Conservation (phyloP, 2,113 vertebrate species). For the Cygnus buccinator region DNA sequence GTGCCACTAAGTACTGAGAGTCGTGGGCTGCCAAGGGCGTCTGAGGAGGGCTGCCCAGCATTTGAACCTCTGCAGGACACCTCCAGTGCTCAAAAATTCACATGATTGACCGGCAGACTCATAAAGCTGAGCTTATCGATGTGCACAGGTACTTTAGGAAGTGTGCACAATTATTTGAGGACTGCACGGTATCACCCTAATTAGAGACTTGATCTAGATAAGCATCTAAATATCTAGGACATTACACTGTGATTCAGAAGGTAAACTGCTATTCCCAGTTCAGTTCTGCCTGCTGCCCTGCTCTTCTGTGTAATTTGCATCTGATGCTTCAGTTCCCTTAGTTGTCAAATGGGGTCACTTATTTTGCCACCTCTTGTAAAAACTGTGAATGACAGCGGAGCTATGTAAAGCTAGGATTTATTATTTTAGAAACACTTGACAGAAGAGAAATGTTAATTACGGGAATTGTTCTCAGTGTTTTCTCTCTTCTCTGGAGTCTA, state of each 20-base stretch:
- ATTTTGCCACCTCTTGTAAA: constrained; percentile 17
- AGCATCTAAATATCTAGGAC: constrained; percentile 54
- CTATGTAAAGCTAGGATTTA: not conserved
- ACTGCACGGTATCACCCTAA: constrained; percentile 23
- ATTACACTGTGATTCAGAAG: constrained; percentile 52
- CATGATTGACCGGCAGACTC: not conserved
- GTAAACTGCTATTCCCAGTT: constrained; percentile 45
- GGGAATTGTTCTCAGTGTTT: constrained; percentile 16
- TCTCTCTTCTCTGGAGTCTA: constrained; percentile 11
- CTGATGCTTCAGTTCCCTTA: constrained; percentile 16
- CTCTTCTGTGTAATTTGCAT: constrained; percentile 44
- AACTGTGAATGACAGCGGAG: constrained; percentile 28
- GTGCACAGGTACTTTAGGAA: not conserved
- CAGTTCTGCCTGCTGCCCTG: constrained; percentile 13
- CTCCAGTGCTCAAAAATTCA: not conserved
- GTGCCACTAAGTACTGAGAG: not conserved
- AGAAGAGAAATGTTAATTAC: constrained; percentile 27
- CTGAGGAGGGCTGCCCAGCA: not conserved
- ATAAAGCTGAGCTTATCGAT: not conserved
- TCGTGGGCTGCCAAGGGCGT: not conserved
- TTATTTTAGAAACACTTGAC: constrained; percentile 24
- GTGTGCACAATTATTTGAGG: not conserved
- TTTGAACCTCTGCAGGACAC: not conserved
- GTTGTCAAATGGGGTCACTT: constrained; percentile 55
- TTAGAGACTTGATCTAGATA: constrained; percentile 64